phyloP scores from a whole-genome alignment of 2,113 vertebrate genomes.

The Rhabdornis inornatus region DNA sequence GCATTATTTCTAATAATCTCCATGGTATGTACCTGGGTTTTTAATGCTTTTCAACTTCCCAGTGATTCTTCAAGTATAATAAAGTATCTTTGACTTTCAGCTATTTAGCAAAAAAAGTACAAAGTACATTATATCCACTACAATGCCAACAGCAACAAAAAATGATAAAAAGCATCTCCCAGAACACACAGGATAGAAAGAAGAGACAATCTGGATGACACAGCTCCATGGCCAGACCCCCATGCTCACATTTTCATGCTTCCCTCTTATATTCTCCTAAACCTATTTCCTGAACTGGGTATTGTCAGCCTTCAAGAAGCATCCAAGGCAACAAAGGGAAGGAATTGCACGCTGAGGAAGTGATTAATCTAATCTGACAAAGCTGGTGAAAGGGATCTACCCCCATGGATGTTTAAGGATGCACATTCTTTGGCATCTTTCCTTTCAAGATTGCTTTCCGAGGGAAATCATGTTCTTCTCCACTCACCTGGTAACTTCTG shows the following conservation, averaged over 20 bases:
- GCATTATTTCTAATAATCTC: neutral
- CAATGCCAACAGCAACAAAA: neutral
- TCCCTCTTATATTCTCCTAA: neutral
- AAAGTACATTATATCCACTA: neutral
- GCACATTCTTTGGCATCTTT: neutral
- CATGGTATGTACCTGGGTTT: neutral
- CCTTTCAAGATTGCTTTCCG: neutral
- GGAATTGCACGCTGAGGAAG: neutral
- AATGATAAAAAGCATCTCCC: neutral
- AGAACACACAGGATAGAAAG: neutral
- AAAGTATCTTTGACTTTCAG: neutral
- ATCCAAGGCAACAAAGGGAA: neutral
- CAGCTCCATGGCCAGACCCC: neutral
- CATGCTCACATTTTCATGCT: rapidly evolving
- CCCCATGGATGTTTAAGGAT: neutral
- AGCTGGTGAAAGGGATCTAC: neutral
- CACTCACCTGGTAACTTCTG: neutral
- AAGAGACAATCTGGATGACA: rapidly evolving
- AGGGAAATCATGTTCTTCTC: neutral
- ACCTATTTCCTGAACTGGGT: neutral
- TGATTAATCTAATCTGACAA: neutral
- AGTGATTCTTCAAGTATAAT: neutral
- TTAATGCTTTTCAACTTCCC: neutral
- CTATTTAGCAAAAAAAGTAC: neutral
- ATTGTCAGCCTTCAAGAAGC: neutral